Base-by-base conservation (phyloP, 2,797 vertebrate species). In the Linurgus olivaceus region DNA sequence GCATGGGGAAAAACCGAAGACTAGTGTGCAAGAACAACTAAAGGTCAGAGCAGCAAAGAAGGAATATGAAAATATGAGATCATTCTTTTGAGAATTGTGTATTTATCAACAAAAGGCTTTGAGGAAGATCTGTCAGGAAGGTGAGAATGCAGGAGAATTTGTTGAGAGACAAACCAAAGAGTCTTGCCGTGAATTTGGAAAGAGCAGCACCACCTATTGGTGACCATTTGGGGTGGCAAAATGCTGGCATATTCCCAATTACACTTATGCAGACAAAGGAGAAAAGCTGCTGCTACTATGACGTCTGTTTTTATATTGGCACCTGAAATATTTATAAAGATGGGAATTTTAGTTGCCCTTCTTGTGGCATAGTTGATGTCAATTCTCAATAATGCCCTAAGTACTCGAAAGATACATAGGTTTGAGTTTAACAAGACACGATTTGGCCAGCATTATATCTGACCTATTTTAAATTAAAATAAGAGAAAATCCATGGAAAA, bases 1-100 rank as follows among this genome's bases (percentile, higher is more conserved):
- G 68, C 62, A 14, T 6, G 6, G 78, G 91, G 91, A 94, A 93
- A 93, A 62, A n/a, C 65, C 44, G 57, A 38, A 80, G 24, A 80
- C n/a, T 7, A 48, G 47, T 38, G 37, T n/a, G 28, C 31, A 62
- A 83, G 87, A 92, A 47, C n/a, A 18, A 44, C 7, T 87, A 91
- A 96, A 96, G 85, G 94, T 94, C 92, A 93, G 8, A 74, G 76
- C 58, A 57, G 47, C 28, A 55, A 89, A 88, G 75, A 55, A 87
- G 28, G 35, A 87, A 40, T 35, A 72, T 13, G 37, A 66, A 86
- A 91, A 94, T 55, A 66, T 45, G 50, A 90, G 51, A 59, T 75
- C 66, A 58, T 13, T 73, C 86, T 70, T 38, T 26, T 45, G 63
- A 63, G 80, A 88, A 62, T 29, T 12, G 10, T 47, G 5, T 51